These are phyloP conservation scores for Recurvirostra avosetta DNA, from an alignment of 2,113 vertebrate genomes.

Conservation along the genomic window DNA sequence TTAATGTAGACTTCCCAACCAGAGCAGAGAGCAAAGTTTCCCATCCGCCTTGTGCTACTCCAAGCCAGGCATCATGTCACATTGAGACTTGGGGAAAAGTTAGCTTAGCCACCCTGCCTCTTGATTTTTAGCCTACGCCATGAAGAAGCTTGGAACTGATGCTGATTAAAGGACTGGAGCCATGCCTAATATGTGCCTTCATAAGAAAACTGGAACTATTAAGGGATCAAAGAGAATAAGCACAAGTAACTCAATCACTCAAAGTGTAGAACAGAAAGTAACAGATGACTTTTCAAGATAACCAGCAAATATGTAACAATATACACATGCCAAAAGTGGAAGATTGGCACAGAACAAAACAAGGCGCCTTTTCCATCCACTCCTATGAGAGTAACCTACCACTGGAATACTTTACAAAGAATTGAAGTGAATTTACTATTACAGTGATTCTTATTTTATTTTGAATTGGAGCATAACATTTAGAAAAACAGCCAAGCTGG, in stretches of 20 bases:
- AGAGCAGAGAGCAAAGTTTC: not conserved
- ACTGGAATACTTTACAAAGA: not conserved
- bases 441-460: not conserved
- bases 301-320: not conserved
- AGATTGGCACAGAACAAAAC: not conserved
- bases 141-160: not conserved
- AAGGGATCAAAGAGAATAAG: not conserved
- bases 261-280: not conserved
- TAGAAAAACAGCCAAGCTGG: not conserved
- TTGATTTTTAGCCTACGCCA: not conserved
- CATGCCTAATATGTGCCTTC: not conserved
- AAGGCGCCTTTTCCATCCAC: not conserved
- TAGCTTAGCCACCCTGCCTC: not conserved
- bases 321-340: not conserved
- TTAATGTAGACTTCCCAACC: not conserved
- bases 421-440: not conserved
- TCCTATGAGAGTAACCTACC: not conserved
- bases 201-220: not conserved
- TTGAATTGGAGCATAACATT: not conserved
- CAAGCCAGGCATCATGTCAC: not conserved
- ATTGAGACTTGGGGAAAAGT: not conserved
- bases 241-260: not conserved
- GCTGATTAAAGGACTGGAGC: not conserved
- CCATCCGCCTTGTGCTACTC: not conserved
- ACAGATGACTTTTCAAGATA: conserved; percentile 9